Conservation (phyloP, 2,888 invertebrate genomes). For the Andrena haemorrhoa region DNA sequence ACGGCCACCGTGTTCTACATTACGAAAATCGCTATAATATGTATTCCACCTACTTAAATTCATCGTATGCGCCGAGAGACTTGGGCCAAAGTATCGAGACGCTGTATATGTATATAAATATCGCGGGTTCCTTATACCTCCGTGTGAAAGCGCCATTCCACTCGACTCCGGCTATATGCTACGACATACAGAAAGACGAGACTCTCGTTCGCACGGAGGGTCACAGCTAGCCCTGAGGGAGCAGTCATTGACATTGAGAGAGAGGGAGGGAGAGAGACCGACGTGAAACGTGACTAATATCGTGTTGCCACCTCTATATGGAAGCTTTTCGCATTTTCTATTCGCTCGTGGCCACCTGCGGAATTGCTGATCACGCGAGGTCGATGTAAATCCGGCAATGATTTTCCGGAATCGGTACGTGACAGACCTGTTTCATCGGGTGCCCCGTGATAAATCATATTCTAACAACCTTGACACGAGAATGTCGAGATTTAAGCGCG, state of each 20-base stretch:
- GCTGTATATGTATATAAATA: constrained; percentile 42
- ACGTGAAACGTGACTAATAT: constrained; percentile 75
- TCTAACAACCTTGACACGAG: background rate
- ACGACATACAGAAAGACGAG: constrained; percentile 71
- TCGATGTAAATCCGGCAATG: constrained; percentile 8
- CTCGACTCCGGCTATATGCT: constrained; percentile 51
- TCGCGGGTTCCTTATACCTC: constrained; percentile 54
- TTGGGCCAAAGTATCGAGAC: background rate
- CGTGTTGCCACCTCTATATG: constrained; percentile 61
- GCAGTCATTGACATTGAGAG: constrained; percentile 80
- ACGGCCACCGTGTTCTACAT: background rate
- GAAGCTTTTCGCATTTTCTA: constrained; percentile 62
- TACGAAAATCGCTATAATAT: background rate
- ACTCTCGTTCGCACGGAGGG: constrained; percentile 74
- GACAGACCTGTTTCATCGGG: background rate
- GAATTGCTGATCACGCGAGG: constrained; percentile 18
- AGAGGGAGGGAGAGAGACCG: constrained; percentile 59
- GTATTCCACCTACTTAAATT: background rate
- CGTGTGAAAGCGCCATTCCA: constrained; percentile 77
- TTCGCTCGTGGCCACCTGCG: constrained; percentile 42
- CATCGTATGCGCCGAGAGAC: constrained; percentile 9
- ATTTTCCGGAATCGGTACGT: background rate
- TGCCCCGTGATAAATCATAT: background rate
- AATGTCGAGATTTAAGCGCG: background rate
- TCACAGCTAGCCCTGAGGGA: constrained; percentile 75